Percentiles rank a stretch among this genome's conserved stretches.
Conservation (phyloP, 2,797 vertebrate species). For the Tympanoctomys barrerae region DNA sequence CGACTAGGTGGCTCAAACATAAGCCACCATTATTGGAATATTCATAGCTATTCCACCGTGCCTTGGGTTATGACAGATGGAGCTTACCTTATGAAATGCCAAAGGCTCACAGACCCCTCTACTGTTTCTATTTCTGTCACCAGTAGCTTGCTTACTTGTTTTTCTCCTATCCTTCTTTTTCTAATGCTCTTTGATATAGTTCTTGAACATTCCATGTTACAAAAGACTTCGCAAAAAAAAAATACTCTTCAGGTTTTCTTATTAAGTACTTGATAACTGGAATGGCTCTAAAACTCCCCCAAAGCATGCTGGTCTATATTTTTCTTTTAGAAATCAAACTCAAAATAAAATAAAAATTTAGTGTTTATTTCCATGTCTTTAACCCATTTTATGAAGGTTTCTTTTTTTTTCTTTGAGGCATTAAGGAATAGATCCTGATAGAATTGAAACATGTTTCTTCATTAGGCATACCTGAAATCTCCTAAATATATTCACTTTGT, state of each 20-base stretch:
- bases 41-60: not conserved
- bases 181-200: slow-evolving; percentile 30
- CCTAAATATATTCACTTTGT: not conserved
- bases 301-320: not conserved
- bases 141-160: slow-evolving; percentile 6
- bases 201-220: not conserved
- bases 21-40: slow-evolving; percentile 63
- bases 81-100: slow-evolving; percentile 76
- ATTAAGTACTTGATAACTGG: not conserved
- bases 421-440: not conserved
- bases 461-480: not conserved
- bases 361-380: slow-evolving; percentile 36
- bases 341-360: not conserved
- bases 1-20: slow-evolving; percentile 78
- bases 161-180: not conserved
- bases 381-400: not conserved
- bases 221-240: slow-evolving; percentile 21
- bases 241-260: not conserved
- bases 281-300: not conserved
- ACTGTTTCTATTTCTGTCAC: slow-evolving; percentile 62
- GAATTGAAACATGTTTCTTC: slow-evolving; percentile 41
- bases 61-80: slow-evolving; percentile 75
- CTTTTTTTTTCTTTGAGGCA: slow-evolving; percentile 53
- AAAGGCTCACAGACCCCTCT: slow-evolving; percentile 48
- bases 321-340: slow-evolving; percentile 21